Evolutionary conservation across 1,140 invertebrate genomes (phyloP).

Genomic region (Melanaphis sacchari): DNA sequence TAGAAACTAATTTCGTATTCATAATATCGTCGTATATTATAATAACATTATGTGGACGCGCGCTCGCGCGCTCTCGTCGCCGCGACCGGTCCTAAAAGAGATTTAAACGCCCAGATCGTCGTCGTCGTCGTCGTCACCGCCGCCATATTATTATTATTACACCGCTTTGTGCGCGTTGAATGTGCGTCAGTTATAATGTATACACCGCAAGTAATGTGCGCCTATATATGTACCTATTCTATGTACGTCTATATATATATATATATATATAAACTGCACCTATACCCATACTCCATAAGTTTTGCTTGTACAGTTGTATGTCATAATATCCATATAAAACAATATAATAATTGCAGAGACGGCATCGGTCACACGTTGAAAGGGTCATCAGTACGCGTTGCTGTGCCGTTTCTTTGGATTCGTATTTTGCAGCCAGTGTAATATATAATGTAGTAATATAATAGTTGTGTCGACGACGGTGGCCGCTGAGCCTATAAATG

Average conservation of each 20-base stretch:
- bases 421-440: neutral
- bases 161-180: constrained; percentile 32
- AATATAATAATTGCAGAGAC: neutral
- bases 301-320: neutral
- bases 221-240: neutral
- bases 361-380: neutral
- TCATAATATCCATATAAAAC: neutral
- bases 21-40: neutral
- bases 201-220: neutral
- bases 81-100: constrained; percentile 5
- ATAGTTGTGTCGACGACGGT: neutral
- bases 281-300: neutral
- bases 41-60: neutral
- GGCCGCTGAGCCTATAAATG: neutral
- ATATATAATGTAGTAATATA: neutral
- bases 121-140: neutral
- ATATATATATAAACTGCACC: constrained; percentile 15
- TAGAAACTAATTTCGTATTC: constrained; percentile 53
- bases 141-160: neutral
- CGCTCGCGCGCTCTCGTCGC: neutral
- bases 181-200: neutral
- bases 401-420: neutral
- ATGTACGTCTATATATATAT: neutral
- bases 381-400: neutral
- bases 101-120: constrained; percentile 30